These are phyloP conservation scores for Cheilosia vernalis DNA, from an alignment of 2,888 invertebrate species.

Conservation along the genomic window DNA sequence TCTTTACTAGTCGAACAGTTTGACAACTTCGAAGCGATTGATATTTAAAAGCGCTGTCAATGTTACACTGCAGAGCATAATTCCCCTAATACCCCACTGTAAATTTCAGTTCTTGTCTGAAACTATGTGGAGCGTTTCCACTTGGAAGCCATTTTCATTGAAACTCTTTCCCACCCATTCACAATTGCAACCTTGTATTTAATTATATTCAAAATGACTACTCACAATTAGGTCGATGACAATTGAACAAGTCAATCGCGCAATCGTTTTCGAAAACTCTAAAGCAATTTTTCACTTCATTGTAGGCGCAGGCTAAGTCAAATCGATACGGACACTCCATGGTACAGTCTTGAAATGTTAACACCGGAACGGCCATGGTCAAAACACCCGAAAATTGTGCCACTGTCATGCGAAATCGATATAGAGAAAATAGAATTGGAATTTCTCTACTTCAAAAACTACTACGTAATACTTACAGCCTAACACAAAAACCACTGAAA, in stretches of 20 bases:
- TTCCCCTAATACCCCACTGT: too few relatives aligned
- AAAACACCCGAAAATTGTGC: conserved; percentile 11
- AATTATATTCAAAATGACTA: neutral
- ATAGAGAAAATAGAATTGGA: neutral
- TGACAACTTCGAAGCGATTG: too few relatives aligned
- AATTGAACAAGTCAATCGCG: conserved; percentile 33
- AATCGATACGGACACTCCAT: conserved; percentile 26
- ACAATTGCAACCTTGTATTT: too few relatives aligned
- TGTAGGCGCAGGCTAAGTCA: conserved; percentile 26
- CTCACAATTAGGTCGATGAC: conserved; percentile 32
- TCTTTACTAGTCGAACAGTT: too few relatives aligned
- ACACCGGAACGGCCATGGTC: neutral
- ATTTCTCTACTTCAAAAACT: neutral
- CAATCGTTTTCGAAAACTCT: conserved; percentile 35
- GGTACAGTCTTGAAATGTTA: conserved; percentile 23
- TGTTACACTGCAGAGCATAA: too few relatives aligned
- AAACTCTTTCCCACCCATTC: too few relatives aligned
- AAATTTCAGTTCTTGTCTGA: too few relatives aligned
- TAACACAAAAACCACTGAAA: conserved; percentile 11
- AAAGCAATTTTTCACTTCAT: conserved; percentile 18
- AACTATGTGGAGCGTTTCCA: too few relatives aligned
- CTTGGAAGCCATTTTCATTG: too few relatives aligned
- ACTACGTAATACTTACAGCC: conserved; percentile 18
- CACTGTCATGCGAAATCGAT: conserved; percentile 15
- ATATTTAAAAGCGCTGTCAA: too few relatives aligned